Percentiles rank a stretch among this genome's conserved stretches.
Conservation (phyloP, 1,140 invertebrate genomes). For the Rhopalosiphum maidis region DNA sequence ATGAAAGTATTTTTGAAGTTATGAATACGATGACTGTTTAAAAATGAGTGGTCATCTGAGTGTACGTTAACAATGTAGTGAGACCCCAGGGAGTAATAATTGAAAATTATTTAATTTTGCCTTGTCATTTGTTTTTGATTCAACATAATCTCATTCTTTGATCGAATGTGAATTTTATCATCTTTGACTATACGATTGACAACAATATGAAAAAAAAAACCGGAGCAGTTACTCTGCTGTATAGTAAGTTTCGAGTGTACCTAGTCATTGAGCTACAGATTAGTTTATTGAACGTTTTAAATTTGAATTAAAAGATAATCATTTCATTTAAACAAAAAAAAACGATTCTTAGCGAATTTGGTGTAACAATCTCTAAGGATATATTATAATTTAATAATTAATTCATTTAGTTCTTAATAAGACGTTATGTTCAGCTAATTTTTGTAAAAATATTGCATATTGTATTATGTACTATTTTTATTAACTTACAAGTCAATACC, state of each 20-base stretch:
- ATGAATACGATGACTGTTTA: conserved; percentile 37
- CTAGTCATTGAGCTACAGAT: not conserved
- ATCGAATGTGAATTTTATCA: not conserved
- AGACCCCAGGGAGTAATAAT: conserved; percentile 43
- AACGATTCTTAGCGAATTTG: not conserved
- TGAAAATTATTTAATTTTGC: conserved; percentile 39
- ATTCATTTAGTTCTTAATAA: not conserved
- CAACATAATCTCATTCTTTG: conserved; percentile 26
- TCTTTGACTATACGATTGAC: not conserved
- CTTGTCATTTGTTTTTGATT: conserved; percentile 38
- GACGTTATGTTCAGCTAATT: not conserved
- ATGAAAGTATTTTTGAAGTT: conserved; percentile 12
- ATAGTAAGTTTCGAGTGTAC: not conserved
- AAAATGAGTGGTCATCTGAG: conserved; percentile 13
- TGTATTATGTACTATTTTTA: too few relatives aligned
- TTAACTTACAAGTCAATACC: too few relatives aligned
- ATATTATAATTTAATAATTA: conserved; percentile 21
- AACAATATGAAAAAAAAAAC: not conserved
- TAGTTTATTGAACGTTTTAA: not conserved
- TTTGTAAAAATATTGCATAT: too few relatives aligned
- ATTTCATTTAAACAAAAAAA: not conserved
- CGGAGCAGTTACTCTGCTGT: not conserved
- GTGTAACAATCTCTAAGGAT: not conserved
- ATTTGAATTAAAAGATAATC: not conserved
- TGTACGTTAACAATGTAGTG: conserved; percentile 9